phyloP scores from a whole-genome alignment of 2,797 vertebrate genomes.

The Labeo calbasu region DNA sequence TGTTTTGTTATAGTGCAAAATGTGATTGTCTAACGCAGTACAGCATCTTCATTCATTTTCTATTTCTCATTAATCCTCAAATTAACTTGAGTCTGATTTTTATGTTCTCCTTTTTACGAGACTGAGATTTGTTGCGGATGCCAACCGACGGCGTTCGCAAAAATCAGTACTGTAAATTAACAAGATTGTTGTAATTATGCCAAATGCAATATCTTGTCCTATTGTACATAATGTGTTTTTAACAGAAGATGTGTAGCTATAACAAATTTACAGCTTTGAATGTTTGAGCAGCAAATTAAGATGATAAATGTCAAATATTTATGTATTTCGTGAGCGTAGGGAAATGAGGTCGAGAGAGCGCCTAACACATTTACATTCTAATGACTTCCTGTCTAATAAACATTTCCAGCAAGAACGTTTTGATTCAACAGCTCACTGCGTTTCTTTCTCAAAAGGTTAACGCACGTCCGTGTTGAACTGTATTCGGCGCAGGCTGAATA shows the following conservation, averaged over 20 bases:
- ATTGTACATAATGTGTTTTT: conserved; percentile 99
- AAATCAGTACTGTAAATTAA: conserved; percentile 92
- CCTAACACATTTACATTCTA: conserved; percentile 82
- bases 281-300: conserved; percentile 94
- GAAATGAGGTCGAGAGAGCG: conserved; percentile 74
- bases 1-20: conserved; percentile 62
- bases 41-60: conserved; percentile 77
- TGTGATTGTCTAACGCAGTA: conserved; percentile 82
- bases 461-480: not conserved
- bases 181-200: conserved; percentile 98
- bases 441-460: conserved; percentile 38
- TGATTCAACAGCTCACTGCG: conserved; percentile 51
- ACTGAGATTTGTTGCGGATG: conserved; percentile 72
- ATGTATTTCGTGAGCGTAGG: conserved; percentile 90
- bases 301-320: conserved; percentile 99
- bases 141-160: conserved; percentile 73
- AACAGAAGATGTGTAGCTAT: conserved; percentile 98
- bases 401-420: conserved; percentile 55
- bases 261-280: conserved; percentile 99
- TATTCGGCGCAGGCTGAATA: not conserved
- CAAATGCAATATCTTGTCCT: conserved; percentile 99
- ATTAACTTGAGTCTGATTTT: conserved; percentile 76
- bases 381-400: conserved; percentile 81
- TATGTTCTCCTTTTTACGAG: conserved; percentile 72
- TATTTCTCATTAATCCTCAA: conserved; percentile 78